Base-by-base conservation (phyloP, 2,888 invertebrate genomes). In the Globia sparganii region DNA sequence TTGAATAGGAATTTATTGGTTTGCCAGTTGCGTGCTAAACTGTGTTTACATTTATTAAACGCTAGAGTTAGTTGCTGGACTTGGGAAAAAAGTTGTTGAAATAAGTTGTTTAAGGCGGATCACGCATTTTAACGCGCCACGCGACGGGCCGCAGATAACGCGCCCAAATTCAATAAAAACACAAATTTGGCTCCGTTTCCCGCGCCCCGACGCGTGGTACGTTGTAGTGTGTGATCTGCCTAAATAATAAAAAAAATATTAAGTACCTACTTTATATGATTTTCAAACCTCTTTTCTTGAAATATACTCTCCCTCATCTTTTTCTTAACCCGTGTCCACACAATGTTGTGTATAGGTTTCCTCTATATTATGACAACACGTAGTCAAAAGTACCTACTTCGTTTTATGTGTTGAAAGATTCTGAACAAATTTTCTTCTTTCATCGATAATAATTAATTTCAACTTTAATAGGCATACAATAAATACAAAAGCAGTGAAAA, bases 1-100 rank as follows among this genome's bases (percentile, higher is more conserved):
- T 92, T 91, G 88, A 89, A 90, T 81, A 79, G 53, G 61, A 83
- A 85, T 90, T 88, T 90, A 88, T 88, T 73, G 84, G 82, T 83
- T 65, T 69, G 71, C 68, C 75, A 80, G 80, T 66, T 68, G 75
- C 78, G 72, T 72, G 77, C 53, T 66, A 31, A 86, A 61, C 72
- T 64, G 66, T 83, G 68, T 83, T 88, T 72, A 68, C 49, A 72
- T 75, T 77, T 78, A 64, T 66, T 61, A 56, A 72, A 64, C 13
- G 61, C 15, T 13, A 21, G 40, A 58, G 34, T 73, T 68, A 34
- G 31, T 72, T 18, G 1, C 28, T 53, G 46, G 37, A 56, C 59
- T 65, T 62, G 9, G 4, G 13, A n/a, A 73, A n/a, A n/a, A n/a
- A n/a, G n/a, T n/a, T n/a, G n/a, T 21, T 46, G n/a, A 31, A 40